phyloP scores from a whole-genome alignment of 2,113 vertebrate genomes.

The Sitta europaea region DNA sequence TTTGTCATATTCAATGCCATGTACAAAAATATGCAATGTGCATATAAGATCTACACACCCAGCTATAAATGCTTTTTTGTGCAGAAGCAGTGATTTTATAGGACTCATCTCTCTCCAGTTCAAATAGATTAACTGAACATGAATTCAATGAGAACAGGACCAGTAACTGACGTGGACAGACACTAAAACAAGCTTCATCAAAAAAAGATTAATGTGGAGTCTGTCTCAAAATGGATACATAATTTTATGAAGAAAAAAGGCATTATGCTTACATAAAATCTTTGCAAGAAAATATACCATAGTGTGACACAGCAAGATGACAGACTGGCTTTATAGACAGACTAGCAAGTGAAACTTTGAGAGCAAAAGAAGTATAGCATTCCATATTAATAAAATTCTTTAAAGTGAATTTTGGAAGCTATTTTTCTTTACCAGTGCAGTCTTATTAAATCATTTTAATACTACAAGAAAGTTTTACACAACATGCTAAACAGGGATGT shows the following conservation, averaged over 20 bases:
- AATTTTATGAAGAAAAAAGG: background rate
- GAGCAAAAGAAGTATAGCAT: background rate
- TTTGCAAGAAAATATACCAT: background rate
- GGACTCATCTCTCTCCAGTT: background rate
- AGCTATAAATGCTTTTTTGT: background rate
- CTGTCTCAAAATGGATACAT: background rate
- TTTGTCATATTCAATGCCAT: background rate
- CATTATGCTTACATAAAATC: background rate
- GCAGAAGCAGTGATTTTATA: background rate
- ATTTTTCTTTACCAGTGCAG: background rate
- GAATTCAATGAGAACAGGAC: background rate
- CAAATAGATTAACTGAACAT: background rate
- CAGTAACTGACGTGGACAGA: background rate
- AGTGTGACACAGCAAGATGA: background rate
- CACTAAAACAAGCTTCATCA: background rate
- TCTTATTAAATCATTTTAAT: constrained; percentile 19
- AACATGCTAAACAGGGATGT: background rate
- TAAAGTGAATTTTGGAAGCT: background rate
- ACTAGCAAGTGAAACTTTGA: background rate
- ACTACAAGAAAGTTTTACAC: background rate
- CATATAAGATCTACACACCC: background rate
- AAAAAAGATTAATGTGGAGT: background rate
- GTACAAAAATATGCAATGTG: background rate
- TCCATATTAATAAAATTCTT: background rate
- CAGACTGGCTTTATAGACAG: background rate